phyloP scores from a whole-genome alignment of 2,113 vertebrate species.

The Chloropsis cyanopogon region DNA sequence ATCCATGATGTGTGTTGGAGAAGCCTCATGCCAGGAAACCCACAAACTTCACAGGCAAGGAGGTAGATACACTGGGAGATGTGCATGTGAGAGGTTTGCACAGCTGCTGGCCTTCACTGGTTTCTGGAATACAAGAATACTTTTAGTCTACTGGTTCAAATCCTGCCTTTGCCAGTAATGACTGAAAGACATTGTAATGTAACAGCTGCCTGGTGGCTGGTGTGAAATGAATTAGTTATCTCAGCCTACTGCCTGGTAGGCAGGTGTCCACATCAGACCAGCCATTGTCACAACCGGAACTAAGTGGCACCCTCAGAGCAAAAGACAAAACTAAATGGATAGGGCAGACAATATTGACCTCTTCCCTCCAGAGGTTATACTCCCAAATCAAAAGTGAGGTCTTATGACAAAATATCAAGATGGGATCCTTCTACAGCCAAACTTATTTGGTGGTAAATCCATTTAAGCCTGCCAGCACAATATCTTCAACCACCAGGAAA shows the following conservation, averaged over 20 bases:
- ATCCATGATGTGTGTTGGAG: background rate
- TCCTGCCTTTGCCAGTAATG: background rate
- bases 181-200: conserved; percentile 38
- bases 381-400: background rate
- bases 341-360: background rate
- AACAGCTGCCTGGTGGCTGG: conserved; percentile 32
- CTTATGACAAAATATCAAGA: background rate
- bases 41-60: background rate
- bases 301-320: background rate
- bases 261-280: conserved; percentile 27
- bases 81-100: background rate
- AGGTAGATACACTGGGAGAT: background rate
- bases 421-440: background rate
- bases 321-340: background rate
- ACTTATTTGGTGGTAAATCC: background rate
- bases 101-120: conserved; percentile 36
- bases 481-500: background rate
- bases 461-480: background rate
- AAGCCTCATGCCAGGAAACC: background rate
- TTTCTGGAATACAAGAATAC: conserved; percentile 7
- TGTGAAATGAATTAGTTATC: conserved; percentile 45
- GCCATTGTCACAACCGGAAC: background rate
- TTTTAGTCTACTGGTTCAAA: conserved; percentile 22
- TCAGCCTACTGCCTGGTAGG: conserved; percentile 16
- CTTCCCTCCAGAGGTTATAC: background rate